phyloP scores from a whole-genome alignment of 1,140 invertebrate species.

The Zaprionus capensis region DNA sequence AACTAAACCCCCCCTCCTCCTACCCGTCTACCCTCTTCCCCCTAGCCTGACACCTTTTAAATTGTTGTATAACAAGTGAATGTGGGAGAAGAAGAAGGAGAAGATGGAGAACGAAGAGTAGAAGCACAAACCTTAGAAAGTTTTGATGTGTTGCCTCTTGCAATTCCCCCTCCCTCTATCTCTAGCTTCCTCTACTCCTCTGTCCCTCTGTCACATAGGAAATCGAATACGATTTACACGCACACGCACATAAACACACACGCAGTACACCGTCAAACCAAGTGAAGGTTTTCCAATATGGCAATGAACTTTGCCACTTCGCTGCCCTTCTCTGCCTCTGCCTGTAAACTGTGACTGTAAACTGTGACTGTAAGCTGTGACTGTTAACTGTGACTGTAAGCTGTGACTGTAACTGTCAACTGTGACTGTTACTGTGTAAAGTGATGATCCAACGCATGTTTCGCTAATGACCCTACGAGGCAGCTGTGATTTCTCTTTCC shows the following conservation, averaged over 20 bases:
- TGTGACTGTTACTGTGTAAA: constrained; percentile 4
- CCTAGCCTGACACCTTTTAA: too few species aligned
- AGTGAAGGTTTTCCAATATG: constrained; percentile 61
- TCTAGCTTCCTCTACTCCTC: background rate
- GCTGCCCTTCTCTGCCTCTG: background rate
- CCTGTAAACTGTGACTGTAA: too few species aligned
- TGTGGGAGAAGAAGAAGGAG: background rate
- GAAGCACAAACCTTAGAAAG: constrained; percentile 33
- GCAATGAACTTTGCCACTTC: constrained; percentile 56
- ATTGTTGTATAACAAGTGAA: constrained; percentile 25
- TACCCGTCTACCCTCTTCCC: too few species aligned
- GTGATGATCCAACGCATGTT: constrained; percentile 22
- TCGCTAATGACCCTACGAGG: constrained; percentile 29
- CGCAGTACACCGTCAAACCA: background rate
- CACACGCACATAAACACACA: background rate
- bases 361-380: too few species aligned
- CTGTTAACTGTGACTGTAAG: background rate
- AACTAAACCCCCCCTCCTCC: background rate
- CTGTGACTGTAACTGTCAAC: too few species aligned
- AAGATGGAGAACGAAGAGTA: background rate
- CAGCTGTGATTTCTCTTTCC: constrained; percentile 33
- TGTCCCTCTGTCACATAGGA: background rate
- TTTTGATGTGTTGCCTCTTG: constrained; percentile 17
- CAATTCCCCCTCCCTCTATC: background rate
- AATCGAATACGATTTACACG: constrained; percentile 1